Evolutionary conservation across 2,888 invertebrate species (phyloP).

Genomic region (Philopedon plagiatum): DNA sequence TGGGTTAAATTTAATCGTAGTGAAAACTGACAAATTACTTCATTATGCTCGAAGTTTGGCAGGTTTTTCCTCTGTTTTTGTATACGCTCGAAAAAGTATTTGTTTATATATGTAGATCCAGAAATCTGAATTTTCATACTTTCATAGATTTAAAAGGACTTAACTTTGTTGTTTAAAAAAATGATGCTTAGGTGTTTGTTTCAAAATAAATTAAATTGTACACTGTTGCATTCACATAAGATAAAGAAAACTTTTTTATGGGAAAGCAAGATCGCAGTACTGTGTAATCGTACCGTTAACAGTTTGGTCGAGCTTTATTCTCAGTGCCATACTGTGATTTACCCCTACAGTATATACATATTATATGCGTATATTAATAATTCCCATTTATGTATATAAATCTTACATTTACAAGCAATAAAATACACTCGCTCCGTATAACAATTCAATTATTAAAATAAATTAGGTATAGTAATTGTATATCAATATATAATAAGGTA

Average conservation of each 20-base stretch:
- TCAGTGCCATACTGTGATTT: conserved; percentile 12
- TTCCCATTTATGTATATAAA: conserved; percentile 1
- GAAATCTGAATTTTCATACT: no score
- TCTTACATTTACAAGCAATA: not conserved
- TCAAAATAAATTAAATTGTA: no score
- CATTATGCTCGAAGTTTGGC: not conserved
- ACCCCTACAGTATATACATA: not conserved
- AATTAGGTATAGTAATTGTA: not conserved
- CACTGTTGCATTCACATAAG: no score
- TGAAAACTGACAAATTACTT: not conserved
- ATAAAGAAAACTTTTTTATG: no score
- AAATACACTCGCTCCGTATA: conserved; percentile 1
- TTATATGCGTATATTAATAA: no score
- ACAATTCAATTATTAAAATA: conserved; percentile 13
- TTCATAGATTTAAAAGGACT: no score
- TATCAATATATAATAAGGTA: conserved; percentile 8
- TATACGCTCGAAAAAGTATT: no score
- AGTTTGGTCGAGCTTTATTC: not conserved
- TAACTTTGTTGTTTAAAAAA: no score
- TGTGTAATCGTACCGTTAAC: not conserved
- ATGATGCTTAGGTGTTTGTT: no score
- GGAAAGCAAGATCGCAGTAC: not conserved
- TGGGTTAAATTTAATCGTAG: not conserved
- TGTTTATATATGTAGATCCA: no score
- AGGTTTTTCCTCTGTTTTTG: no score